A percentile compares a stretch with the other conserved stretches of the same genome.
Evolutionary conservation across 2,113 vertebrate genomes (phyloP).

Genomic region (Solea senegalensis): DNA sequence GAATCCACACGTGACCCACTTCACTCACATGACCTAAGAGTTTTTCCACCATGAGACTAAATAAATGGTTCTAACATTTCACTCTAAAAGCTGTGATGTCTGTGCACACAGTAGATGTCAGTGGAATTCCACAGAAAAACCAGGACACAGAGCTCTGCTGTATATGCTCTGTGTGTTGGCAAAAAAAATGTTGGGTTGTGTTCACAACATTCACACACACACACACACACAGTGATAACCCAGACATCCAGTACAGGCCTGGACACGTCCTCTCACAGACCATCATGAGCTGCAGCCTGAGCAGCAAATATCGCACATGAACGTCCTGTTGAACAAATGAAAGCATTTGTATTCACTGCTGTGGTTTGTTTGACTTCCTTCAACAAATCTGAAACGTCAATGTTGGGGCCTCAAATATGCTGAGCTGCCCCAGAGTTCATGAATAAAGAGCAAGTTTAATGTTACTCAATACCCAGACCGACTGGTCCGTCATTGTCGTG

Average conservation of each 20-base stretch:
- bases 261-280: constrained; percentile 36
- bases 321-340: not conserved
- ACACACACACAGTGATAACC: not conserved
- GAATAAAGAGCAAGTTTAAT: no score
- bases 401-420: no score
- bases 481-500: not conserved
- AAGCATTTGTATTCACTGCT: not conserved
- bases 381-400: not conserved
- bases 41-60: no score
- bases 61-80: no score
- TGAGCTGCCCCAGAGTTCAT: not conserved
- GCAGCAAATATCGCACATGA: not conserved
- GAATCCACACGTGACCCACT: no score
- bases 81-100: no score
- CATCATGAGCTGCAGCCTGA: not conserved
- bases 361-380: not conserved
- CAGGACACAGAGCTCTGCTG: no score
- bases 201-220: not conserved
- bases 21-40: no score
- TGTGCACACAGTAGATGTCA: no score
- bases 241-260: constrained; percentile 26
- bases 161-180: no score
- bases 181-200: not conserved
- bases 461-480: not conserved
- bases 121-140: no score